phyloP scores from a whole-genome alignment of 2,797 vertebrate genomes.

The Anomalospiza imberbis region DNA sequence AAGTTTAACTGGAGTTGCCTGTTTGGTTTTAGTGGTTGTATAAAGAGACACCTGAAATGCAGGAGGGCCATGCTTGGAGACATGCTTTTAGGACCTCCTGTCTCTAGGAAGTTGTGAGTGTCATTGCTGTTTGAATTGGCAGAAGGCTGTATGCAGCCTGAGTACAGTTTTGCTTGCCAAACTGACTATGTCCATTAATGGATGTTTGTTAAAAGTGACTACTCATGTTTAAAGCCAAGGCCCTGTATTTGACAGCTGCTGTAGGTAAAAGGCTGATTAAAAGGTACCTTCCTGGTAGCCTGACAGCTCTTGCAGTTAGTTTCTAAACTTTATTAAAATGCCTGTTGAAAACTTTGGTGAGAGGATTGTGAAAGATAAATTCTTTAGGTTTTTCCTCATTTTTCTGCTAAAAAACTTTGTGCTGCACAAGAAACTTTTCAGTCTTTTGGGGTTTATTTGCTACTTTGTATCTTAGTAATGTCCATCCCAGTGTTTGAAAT shows the following conservation, averaged over 20 bases:
- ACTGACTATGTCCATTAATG: not conserved
- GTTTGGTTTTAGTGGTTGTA: not conserved
- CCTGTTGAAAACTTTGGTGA: not conserved
- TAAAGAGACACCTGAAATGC: not conserved
- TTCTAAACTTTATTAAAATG: not conserved
- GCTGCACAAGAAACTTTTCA: not conserved
- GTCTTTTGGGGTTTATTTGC: not conserved
- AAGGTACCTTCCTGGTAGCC: not conserved
- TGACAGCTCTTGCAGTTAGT: not conserved
- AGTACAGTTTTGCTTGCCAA: not conserved
- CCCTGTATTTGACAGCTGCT: not conserved
- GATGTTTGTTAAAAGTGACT: not conserved
- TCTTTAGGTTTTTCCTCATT: not conserved
- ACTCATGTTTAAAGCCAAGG: not conserved
- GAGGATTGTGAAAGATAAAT: not conserved
- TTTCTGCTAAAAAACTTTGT: not conserved
- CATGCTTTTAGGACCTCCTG: not conserved
- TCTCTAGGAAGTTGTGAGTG: not conserved
- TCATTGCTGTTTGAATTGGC: not conserved
- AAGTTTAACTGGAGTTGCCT: not conserved
- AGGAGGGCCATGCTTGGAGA: not conserved
- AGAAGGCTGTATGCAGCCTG: not conserved
- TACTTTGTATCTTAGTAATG: not conserved
- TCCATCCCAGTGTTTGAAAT: not conserved
- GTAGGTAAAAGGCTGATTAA: not conserved